Evolutionary conservation across 2,113 vertebrate genomes (phyloP), one percentile per base, ranked within the genome.

Genomic region (Psilopogon haemacephalus): DNA sequence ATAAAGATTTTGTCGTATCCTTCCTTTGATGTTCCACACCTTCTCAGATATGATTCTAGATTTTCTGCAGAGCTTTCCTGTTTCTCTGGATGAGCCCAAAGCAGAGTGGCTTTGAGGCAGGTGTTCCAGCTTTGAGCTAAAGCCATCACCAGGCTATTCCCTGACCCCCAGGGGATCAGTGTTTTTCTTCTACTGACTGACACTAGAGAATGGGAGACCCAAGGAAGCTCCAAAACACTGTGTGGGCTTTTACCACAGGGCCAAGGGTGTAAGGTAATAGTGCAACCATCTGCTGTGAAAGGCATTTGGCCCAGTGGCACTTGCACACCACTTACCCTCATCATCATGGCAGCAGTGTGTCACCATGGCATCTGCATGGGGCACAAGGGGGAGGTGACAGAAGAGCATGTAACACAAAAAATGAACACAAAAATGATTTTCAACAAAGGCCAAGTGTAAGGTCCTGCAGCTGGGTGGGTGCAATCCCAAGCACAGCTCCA

Each of bases 251-350:
- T 82, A 92, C 67, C 44, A 24, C 80, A 69, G 56, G 56, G 95
- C 92, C 92, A 96, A 88, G 80, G 73, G 80, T 88, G 58, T 93
- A 94, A 94, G 86, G 86, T 48, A 42, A 72, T 93, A 79, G 72
- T 84, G 84, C 16, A 88, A 86, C 84, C 88, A 89, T 94, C 94
- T 96, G 96, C 18, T 89, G 86, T 76, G 70, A 21, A 81, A 92
- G 73, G 40, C 79, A 18, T 0, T 86, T 93, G 81, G 94, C 90
- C 86, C 88, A 63, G 73, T 65, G 86, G 84, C 86, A 90, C 84
- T 84, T 95, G 92, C 84, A 19, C 54, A 50, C 84, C 54, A 13
- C 83, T 88, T 35, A 4, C 48, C n/a, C 75, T 91, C 75, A 56
- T 75, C 28, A 9, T 91, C 38, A 17, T 42, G 90, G 71, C 73